These are phyloP conservation scores for Drosophila orosa DNA, from an alignment of 1,140 invertebrate species.

Conservation along the genomic window DNA sequence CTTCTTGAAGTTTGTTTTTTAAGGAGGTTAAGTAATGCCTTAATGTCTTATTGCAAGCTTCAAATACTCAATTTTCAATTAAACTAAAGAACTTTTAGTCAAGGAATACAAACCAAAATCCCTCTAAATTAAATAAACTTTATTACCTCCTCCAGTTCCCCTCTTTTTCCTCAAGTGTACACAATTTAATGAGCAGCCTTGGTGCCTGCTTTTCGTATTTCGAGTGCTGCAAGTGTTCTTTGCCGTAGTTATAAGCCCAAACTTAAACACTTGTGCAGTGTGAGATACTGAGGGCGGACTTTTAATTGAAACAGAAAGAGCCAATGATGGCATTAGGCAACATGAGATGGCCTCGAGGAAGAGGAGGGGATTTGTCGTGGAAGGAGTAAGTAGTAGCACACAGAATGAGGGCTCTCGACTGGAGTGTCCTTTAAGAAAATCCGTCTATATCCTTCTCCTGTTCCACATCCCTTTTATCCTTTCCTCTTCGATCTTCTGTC, in stretches of 20 bases:
- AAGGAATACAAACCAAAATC: background rate
- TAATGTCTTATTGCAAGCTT: background rate
- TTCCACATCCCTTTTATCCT: conserved; percentile 3
- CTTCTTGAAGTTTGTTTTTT: background rate
- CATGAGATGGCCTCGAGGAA: conserved; percentile 36
- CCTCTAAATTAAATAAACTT: no score
- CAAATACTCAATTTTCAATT: no score
- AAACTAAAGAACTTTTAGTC: background rate
- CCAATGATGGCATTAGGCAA: conserved; percentile 64
- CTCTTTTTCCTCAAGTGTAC: background rate
- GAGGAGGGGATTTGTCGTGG: background rate
- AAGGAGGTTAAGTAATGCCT: background rate
- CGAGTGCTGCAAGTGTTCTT: conserved; percentile 56
- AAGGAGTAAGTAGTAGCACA: background rate
- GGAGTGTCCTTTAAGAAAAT: conserved; percentile 47
- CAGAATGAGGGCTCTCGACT: conserved; percentile 37
- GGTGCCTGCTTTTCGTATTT: conserved; percentile 37
- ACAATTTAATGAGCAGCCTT: conserved; percentile 58
- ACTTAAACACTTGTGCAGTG: conserved; percentile 53
- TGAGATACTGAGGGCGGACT: conserved; percentile 2
- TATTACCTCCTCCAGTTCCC: no score
- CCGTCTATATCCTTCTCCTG: conserved; percentile 1
- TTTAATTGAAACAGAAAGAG: conserved; percentile 67
- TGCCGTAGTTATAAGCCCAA: conserved; percentile 50
- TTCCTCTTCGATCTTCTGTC: conserved; percentile 28